These are phyloP conservation scores for Pyrgus malvae DNA, from an alignment of 2,888 invertebrate species.

Conservation along the genomic window DNA sequence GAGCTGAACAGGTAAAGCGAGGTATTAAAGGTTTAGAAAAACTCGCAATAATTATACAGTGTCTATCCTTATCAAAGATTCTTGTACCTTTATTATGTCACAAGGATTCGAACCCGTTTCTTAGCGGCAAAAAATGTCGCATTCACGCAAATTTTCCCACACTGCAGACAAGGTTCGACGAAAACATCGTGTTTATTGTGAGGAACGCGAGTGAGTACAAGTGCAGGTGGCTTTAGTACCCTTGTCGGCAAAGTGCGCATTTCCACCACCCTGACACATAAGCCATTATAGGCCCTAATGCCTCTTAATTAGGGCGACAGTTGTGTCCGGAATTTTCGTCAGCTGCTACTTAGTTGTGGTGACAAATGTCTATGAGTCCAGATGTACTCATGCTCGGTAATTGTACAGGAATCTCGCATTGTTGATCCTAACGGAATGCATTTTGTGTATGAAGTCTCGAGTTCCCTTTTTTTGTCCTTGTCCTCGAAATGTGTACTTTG, in stretches of 20 bases:
- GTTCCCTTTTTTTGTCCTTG: not conserved
- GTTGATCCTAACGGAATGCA: constrained; percentile 54
- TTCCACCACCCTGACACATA: not conserved
- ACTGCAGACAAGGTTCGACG: constrained; percentile 53
- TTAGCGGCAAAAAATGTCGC: constrained; percentile 35
- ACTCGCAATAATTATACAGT: constrained; percentile 1
- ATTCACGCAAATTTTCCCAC: constrained; percentile 54
- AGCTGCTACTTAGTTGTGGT: not conserved
- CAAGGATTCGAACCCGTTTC: constrained; percentile 34
- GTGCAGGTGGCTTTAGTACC: constrained; percentile 58
- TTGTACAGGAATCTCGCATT: constrained; percentile 55
- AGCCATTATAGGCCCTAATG: not conserved
- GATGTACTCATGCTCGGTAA: constrained; percentile 41
- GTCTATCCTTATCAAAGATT: constrained; percentile 6
- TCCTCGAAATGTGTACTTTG: not conserved
- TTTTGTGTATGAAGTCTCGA: constrained; percentile 36
- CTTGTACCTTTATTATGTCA: constrained; percentile 23
- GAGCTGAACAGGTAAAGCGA: not conserved
- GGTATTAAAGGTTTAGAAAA: not conserved
- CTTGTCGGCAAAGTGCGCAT: not conserved
- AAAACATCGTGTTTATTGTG: constrained; percentile 48
- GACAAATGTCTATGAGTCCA: constrained; percentile 16
- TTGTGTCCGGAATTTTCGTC: not conserved
- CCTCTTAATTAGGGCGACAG: not conserved
- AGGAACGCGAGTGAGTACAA: constrained; percentile 40